Conservation (phyloP, 2,797 vertebrate species). For the Anguilla marmorata region DNA sequence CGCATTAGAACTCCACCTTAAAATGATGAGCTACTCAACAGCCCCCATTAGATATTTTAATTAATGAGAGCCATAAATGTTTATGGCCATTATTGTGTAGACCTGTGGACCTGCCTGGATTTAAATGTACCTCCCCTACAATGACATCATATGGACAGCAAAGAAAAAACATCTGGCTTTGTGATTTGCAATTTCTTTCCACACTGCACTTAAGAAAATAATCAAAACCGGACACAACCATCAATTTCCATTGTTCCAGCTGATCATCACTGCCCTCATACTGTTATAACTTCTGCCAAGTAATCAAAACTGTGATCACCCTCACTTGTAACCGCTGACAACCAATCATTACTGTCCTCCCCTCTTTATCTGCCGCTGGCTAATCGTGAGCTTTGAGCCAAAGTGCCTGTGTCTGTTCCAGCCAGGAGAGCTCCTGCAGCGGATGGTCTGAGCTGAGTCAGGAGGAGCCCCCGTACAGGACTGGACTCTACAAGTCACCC, state of each 20-base stretch:
- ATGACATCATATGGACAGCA: not conserved
- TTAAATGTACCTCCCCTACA: not conserved
- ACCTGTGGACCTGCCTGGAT: not conserved
- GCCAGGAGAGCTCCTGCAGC: conserved; percentile 60
- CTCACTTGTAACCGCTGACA: not conserved
- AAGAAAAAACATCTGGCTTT: not conserved
- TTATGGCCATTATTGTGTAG: not conserved
- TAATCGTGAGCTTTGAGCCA: not conserved
- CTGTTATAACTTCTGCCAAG: not conserved
- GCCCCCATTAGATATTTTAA: not conserved
- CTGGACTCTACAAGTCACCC: conserved; percentile 55
- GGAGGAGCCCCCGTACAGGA: conserved; percentile 41
- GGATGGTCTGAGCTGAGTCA: conserved; percentile 64
- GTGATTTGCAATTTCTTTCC: not conserved
- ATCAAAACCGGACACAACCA: not conserved
- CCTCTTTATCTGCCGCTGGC: not conserved
- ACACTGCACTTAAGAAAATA: not conserved
- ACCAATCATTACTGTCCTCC: not conserved
- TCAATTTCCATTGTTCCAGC: not conserved
- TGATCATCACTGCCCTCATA: not conserved
- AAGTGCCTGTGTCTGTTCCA: conserved; percentile 42
- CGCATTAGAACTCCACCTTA: not conserved
- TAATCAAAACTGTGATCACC: not conserved
- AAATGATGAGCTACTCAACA: not conserved
- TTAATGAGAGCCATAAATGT: not conserved